A percentile compares a stretch with the other conserved stretches of the same genome.
These are phyloP conservation scores for Agonopterix subpropinquella DNA, from an alignment of 2,888 invertebrate genomes.

Conservation along the genomic window DNA sequence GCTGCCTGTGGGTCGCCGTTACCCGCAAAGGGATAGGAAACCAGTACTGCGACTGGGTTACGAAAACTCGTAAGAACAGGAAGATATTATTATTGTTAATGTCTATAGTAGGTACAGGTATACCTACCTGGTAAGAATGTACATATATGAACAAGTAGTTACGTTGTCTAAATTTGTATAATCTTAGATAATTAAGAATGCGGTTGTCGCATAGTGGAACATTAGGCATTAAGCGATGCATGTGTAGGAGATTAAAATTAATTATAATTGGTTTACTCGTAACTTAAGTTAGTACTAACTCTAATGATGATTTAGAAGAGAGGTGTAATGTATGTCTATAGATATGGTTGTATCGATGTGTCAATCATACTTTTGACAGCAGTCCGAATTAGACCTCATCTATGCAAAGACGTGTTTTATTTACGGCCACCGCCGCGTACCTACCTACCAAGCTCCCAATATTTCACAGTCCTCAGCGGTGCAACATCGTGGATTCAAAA, in stretches of 20 bases:
- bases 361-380: not conserved
- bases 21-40: not conserved
- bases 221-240: not conserved
- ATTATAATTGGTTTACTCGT: not conserved
- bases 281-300: not conserved
- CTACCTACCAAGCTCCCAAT: no score
- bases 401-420: no score
- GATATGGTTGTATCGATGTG: not conserved
- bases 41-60: no score
- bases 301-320: not conserved
- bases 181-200: not conserved
- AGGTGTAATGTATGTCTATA: not conserved
- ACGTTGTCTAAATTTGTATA: not conserved
- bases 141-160: no score
- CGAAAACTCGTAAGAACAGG: not conserved
- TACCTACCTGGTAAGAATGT: no score
- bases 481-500: no score
- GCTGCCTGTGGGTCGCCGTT: not conserved
- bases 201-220: not conserved
- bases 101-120: not conserved
- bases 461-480: no score
- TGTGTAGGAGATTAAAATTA: no score
- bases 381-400: not conserved
- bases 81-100: not conserved
- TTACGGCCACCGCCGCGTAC: no score